Conservation (phyloP, 2,888 invertebrate species). For the Listrodromus nycthemerus region DNA sequence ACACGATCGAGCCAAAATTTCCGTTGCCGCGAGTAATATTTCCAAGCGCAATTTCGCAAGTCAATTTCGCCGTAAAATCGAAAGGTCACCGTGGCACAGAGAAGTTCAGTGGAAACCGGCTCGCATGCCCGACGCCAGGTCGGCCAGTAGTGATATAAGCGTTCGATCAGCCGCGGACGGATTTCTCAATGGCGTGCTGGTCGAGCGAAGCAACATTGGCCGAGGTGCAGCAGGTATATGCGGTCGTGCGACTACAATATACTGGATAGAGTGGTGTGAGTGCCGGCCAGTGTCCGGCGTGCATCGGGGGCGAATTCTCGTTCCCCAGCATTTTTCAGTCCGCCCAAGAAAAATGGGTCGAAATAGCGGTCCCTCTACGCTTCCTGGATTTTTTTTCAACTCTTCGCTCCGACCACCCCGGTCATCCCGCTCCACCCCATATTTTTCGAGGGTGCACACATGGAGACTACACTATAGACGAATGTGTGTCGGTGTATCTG, state of each 20-base stretch:
- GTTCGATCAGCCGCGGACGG: constrained; percentile 67
- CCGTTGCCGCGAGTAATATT: constrained; percentile 13
- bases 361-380: constrained; percentile 64
- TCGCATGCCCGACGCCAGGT: constrained; percentile 17
- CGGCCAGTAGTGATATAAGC: constrained; percentile 59
- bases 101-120: constrained; percentile 5
- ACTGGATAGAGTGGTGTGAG: constrained; percentile 23
- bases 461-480: constrained; percentile 18
- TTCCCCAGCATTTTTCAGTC: constrained; percentile 66
- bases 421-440: not conserved
- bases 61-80: constrained; percentile 17
- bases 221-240: constrained; percentile 18
- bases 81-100: not conserved
- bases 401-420: constrained; percentile 26
- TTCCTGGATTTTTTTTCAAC: constrained; percentile 55
- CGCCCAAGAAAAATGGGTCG: constrained; percentile 66
- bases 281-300: constrained; percentile 28
- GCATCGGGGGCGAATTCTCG: constrained; percentile 34
- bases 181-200: constrained; percentile 57
- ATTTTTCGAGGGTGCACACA: constrained; percentile 7
- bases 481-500: constrained; percentile 43
- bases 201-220: constrained; percentile 27
- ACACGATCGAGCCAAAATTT: not conserved
- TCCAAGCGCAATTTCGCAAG: constrained; percentile 3
- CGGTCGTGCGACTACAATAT: constrained; percentile 27